Percentiles rank a stretch among this genome's conserved stretches.
Conservation (phyloP, 2,113 vertebrate genomes). For the Pelobates fuscus region DNA sequence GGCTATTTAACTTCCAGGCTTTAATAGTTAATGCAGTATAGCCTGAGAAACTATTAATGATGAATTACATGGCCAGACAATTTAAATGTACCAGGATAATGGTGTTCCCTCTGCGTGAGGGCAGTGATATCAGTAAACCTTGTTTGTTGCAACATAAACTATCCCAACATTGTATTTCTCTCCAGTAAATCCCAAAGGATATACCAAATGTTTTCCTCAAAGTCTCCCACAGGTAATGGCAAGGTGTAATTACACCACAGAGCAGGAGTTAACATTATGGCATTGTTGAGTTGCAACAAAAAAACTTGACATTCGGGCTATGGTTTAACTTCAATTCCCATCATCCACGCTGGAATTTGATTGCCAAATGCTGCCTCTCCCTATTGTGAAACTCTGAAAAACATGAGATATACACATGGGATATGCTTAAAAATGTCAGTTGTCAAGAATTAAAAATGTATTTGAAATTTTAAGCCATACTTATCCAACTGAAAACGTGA, state of each 20-base stretch:
- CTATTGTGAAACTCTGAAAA: too few relatives aligned
- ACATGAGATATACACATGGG: too few relatives aligned
- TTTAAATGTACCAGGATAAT: not conserved
- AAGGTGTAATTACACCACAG: slow-evolving; percentile 22
- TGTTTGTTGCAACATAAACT: not conserved
- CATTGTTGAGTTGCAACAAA: not conserved
- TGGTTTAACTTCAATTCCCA: not conserved
- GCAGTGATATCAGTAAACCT: not conserved
- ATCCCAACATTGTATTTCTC: not conserved
- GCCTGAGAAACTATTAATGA: not conserved
- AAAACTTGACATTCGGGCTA: not conserved
- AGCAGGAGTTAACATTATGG: slow-evolving; percentile 13
- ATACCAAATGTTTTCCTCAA: slow-evolving; percentile 33
- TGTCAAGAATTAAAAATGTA: too few relatives aligned
- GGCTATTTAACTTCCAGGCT: not conserved
- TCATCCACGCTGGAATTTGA: not conserved
- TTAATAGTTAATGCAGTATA: not conserved
- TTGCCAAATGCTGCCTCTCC: too few relatives aligned
- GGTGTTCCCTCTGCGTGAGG: not conserved
- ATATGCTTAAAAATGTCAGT: too few relatives aligned
- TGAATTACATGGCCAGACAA: not conserved
- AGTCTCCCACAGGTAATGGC: slow-evolving; percentile 11
- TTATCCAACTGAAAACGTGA: too few relatives aligned
- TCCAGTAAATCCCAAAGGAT: not conserved
- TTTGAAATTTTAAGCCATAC: too few relatives aligned